phyloP scores from a whole-genome alignment of 2,797 vertebrate species.

The Petrocephalus schoutedeni region DNA sequence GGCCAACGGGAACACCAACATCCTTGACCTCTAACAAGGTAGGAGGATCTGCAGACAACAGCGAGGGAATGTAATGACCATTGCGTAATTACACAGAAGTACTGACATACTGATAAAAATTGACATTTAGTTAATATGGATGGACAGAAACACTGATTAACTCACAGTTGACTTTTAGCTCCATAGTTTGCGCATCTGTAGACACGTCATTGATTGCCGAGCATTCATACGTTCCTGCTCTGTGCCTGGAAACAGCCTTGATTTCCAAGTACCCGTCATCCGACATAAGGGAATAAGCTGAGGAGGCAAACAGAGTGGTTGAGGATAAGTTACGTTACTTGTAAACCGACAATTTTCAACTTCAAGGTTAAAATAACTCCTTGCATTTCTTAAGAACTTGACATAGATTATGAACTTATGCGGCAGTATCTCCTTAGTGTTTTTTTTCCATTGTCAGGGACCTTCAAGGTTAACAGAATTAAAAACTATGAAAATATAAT shows the following conservation, averaged over 20 bases:
- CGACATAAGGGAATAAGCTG: slow-evolving; percentile 54
- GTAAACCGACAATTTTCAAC: not conserved
- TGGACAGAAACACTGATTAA: slow-evolving; percentile 14
- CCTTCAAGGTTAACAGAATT: not conserved
- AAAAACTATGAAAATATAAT: not conserved
- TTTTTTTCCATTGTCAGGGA: not conserved
- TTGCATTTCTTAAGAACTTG: not conserved
- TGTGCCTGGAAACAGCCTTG: slow-evolving; percentile 60
- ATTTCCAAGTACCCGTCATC: slow-evolving; percentile 69
- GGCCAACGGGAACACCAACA: slow-evolving; percentile 81
- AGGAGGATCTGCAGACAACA: slow-evolving; percentile 69
- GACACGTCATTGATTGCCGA: slow-evolving; percentile 65
- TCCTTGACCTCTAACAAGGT: slow-evolving; percentile 87
- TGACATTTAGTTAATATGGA: not conserved
- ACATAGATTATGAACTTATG: not conserved
- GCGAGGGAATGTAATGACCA: not conserved
- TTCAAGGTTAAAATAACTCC: not conserved
- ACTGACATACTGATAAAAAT: no score
- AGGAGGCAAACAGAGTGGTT: not conserved
- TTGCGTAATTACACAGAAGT: not conserved
- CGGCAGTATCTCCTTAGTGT: not conserved
- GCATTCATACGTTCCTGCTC: slow-evolving; percentile 66
- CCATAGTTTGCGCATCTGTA: slow-evolving; percentile 58
- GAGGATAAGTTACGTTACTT: not conserved
- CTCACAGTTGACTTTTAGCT: slow-evolving; percentile 72